Evolutionary conservation across 1,140 invertebrate species (phyloP), one percentile per base, ranked within the genome.

Genomic region (Drosophila orosa): DNA sequence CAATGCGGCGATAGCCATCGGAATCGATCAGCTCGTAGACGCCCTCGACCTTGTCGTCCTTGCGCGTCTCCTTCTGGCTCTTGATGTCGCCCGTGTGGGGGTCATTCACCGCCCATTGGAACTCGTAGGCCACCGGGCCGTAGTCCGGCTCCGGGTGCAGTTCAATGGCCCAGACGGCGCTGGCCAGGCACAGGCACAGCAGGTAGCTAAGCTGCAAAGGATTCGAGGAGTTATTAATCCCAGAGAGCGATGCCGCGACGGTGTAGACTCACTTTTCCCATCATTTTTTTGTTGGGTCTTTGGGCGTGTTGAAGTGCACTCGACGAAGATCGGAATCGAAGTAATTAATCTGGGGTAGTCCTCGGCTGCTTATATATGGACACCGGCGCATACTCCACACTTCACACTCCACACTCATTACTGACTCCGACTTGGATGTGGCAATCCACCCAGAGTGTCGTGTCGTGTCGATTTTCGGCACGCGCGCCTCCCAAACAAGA

Each of bases 1-100:
- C 95, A 74, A 95, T 95, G 66, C 95, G 94, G 78, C 94, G 93
- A 77, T 94, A 95, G 40, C 95, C 95, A 83, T 96, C 94, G n/a
- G 94, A 93, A 77, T 95, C 94, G 58, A 94, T 91, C 25, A 95
- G 90, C 45, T 93, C 94, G 91, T 95, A 95, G 31, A 92, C 91
- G 45, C 94, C 94, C 56, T 93, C 92, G 17, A 95, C 94, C 35
- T 93, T 92, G 68, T 94, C 93, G 35, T 94, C 94, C 78, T 94
- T 93, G 47, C 94, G 93, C n/a, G 91, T 73, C 91, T 95, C 94
- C 50, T 92, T 91, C 76, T 95, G 94, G 50, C 93, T 92, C 82
- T 95, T 95, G 40, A 93, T 93, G 69, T 95, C 95, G 6, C 80
- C 94, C 72, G 84, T 94, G 74, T 94, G 93, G 12, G 93, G 92